Conservation (phyloP, 2,113 vertebrate genomes). For the Calonectris borealis region DNA sequence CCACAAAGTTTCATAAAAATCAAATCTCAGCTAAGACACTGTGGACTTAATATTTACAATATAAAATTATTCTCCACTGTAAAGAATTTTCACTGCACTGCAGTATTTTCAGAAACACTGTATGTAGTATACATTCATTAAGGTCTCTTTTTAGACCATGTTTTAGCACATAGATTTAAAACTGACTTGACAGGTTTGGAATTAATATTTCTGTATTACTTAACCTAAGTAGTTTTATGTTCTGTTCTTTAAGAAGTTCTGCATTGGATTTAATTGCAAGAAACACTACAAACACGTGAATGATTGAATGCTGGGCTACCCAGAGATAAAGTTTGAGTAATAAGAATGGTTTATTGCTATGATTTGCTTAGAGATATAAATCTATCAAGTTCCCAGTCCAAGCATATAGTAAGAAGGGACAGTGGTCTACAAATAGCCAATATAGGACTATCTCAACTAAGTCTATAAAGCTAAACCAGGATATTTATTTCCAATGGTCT, state of each 20-base stretch:
- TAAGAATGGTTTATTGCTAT: conserved; percentile 41
- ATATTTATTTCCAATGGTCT: conserved; percentile 75
- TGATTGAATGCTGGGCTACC: neutral
- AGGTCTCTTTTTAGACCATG: neutral
- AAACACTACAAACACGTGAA: neutral
- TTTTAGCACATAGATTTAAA: neutral
- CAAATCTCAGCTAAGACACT: neutral
- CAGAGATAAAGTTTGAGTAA: conserved; percentile 18
- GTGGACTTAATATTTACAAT: neutral
- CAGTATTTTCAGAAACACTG: neutral
- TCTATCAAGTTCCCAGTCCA: conserved; percentile 51
- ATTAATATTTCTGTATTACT: neutral
- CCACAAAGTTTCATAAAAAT: neutral
- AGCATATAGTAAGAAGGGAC: conserved; percentile 22
- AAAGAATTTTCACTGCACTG: neutral
- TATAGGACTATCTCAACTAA: conserved; percentile 49
- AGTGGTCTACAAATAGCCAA: conserved; percentile 14
- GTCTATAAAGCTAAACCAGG: conserved; percentile 73
- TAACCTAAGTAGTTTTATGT: neutral
- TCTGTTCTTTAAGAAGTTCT: neutral
- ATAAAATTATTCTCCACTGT: neutral
- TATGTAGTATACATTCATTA: neutral
- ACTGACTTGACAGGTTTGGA: neutral
- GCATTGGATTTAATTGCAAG: neutral
- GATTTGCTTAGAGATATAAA: conserved; percentile 52